phyloP scores from a whole-genome alignment of 1,140 invertebrate species.

The Caerostris extrusa region DNA sequence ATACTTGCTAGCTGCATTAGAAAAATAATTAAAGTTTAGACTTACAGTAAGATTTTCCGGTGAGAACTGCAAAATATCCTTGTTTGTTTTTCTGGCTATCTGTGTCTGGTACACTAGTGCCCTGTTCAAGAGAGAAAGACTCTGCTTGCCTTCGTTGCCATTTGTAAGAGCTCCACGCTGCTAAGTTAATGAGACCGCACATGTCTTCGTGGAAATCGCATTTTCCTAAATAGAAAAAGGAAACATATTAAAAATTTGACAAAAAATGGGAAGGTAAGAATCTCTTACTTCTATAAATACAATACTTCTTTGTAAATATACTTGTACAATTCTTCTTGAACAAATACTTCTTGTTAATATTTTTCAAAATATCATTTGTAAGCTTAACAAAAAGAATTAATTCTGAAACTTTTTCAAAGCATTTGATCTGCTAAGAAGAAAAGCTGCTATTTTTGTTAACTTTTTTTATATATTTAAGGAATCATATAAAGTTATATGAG shows the following conservation, averaged over 20 bases:
- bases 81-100: conserved; percentile 49
- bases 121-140: neutral
- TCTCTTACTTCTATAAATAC: no score
- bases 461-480: no score
- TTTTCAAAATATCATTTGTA: neutral
- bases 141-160: conserved; percentile 53
- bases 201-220: conserved; percentile 78
- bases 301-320: no score
- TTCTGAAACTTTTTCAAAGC: neutral
- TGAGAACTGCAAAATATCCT: conserved; percentile 67
- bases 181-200: conserved; percentile 78
- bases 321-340: no score
- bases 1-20: neutral
- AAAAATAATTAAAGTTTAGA: neutral
- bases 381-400: neutral
- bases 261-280: neutral
- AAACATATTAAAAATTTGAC: neutral
- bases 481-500: no score
- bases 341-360: neutral
- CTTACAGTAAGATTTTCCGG: conserved; percentile 53
- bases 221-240: conserved; percentile 65
- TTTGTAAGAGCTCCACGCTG: neutral
- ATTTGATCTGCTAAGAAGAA: no score
- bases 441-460: no score
- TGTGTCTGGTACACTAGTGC: neutral